A percentile compares a stretch with the other conserved stretches of the same genome.
Evolutionary conservation across 2,888 invertebrate species (phyloP).

Genomic region (Drosophila paracracens): DNA sequence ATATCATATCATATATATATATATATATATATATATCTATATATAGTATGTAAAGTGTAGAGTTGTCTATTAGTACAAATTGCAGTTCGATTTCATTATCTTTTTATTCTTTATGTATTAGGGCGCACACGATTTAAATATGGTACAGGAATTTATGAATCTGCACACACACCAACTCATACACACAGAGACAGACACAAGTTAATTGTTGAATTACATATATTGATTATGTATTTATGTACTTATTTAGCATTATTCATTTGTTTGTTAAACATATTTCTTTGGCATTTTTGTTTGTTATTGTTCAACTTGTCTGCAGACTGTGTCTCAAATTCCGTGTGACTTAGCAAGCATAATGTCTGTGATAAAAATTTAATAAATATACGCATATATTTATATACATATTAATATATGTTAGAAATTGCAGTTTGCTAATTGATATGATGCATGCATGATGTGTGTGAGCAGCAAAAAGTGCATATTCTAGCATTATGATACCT

Average conservation of each 20-base stretch:
- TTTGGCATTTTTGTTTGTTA: slow-evolving; percentile 67
- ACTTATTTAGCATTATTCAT: slow-evolving; percentile 28
- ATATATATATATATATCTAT: too few relatives aligned
- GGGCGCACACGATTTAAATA: slow-evolving; percentile 37
- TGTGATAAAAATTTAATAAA: slow-evolving; percentile 75
- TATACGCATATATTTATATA: slow-evolving; percentile 35
- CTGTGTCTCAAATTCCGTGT: slow-evolving; percentile 71
- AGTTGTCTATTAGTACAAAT: slow-evolving; percentile 44
- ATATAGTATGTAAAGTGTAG: slow-evolving; percentile 29
- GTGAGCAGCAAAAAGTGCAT: slow-evolving; percentile 23
- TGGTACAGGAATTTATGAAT: slow-evolving; percentile 77
- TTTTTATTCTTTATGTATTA: slow-evolving; percentile 15
- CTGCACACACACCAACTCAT: slow-evolving; percentile 35
- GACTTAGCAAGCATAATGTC: slow-evolving; percentile 78
- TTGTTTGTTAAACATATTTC: slow-evolving; percentile 42
- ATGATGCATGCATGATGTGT: slow-evolving; percentile 36
- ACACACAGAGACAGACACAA: slow-evolving; percentile 16
- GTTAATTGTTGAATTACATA: slow-evolving; percentile 31
- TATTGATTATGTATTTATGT: slow-evolving; percentile 28
- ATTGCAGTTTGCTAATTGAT: slow-evolving; percentile 40
- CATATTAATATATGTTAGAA: slow-evolving; percentile 9
- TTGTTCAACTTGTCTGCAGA: slow-evolving; percentile 60
- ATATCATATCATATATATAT: slow-evolving; percentile 17
- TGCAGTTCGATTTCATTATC: slow-evolving; percentile 16
- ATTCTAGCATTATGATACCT: slow-evolving; percentile 38